Base-by-base conservation (phyloP, 2,888 invertebrate genomes). In the Aleiodes alternator region DNA sequence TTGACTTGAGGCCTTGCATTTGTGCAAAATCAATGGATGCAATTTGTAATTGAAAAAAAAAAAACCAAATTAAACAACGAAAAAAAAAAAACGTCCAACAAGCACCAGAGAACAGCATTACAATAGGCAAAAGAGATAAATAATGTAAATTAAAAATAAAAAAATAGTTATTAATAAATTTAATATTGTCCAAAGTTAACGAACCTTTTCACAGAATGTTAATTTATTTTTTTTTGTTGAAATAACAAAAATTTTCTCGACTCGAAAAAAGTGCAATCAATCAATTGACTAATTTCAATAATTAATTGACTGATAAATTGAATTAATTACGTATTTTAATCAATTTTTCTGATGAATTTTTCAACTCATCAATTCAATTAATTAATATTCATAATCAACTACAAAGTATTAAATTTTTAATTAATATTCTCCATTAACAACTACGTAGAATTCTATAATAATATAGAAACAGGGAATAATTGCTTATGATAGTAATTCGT, bases 381-480 rank as follows among this genome's bases (percentile, higher is more conserved):
- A 64, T 29, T 57, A 56, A 57, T 69, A 73, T 69, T n/a, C 38
- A 69, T 64, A 71, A 57, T 69, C 55, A 73, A 66, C 69, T 48
- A 66, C 73, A 68, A 2, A 71, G 66, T 53, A 75, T 53, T 48
- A 59, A 59, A 43, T 61, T 75, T 23, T 43, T 9, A 61, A 61
- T 68, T 56, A 29, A 11, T 77, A 29, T 69, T 69, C 34, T 34
- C 53, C 43, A 43, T 59, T 81, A 88, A 88, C 87, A 69, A 81
- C 86, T 86, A 85, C 84, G 85, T 88, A 89, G 84, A 89, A 85
- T 88, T 23, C 87, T 87, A 83, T 84, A 87, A 82, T 68, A 50
- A 82, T 84, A 83, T 43, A 76, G 84, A 85, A 87, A 86, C 83
- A 82, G 81, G 82, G 83, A 74, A 84, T 86, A 83, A 85, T 85